These are phyloP conservation scores for Euura lappo DNA, from an alignment of 1,140 invertebrate genomes.

Conservation along the genomic window DNA sequence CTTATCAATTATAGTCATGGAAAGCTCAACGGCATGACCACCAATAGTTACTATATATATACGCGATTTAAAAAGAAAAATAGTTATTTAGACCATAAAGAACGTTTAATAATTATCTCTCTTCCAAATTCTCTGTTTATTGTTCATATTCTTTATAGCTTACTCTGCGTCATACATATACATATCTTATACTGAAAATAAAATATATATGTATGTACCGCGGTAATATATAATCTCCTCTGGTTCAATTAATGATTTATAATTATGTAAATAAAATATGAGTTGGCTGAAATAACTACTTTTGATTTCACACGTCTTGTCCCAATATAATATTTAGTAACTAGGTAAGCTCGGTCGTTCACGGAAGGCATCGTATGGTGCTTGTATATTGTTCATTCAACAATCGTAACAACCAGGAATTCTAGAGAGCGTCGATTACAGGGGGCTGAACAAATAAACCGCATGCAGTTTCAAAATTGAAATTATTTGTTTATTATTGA, in stretches of 20 bases:
- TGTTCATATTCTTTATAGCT: neutral
- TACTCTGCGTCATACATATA: no score
- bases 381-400: conserved; percentile 48
- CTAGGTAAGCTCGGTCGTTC: conserved; percentile 61
- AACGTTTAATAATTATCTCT: neutral
- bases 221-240: neutral
- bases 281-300: conserved; percentile 3
- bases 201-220: no score
- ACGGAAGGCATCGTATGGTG: conserved; percentile 62
- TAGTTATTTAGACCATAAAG: neutral
- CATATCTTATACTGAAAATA: no score
- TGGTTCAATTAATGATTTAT: neutral
- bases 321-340: conserved; percentile 42
- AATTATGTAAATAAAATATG: neutral
- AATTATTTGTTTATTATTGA: neutral
- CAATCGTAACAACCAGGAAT: conserved; percentile 43
- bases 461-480: neutral
- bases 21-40: conserved; percentile 57
- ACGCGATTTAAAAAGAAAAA: conserved; percentile 29
- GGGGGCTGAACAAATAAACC: neutral
- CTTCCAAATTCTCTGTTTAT: neutral
- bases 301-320: conserved; percentile 17
- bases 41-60: conserved; percentile 37
- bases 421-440: neutral
- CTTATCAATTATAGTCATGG: conserved; percentile 43